Evolutionary conservation across 2,113 vertebrate genomes (phyloP).

Genomic region (Rhinichthys klamathensis): DNA sequence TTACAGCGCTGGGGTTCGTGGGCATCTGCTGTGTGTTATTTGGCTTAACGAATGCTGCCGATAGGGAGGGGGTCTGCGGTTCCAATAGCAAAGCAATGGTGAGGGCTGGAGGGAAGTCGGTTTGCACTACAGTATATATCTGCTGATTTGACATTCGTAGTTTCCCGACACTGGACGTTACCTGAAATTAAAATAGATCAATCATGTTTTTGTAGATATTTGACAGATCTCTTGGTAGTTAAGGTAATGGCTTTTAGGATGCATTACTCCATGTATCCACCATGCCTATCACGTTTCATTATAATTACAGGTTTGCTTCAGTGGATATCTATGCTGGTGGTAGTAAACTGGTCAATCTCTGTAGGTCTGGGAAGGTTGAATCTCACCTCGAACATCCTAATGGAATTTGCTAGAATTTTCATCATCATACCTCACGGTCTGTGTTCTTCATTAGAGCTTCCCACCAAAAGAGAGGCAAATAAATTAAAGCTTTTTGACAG

Average conservation of each 20-base stretch:
- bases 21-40: constrained; percentile 58
- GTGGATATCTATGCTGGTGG: not conserved
- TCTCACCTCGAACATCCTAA: not conserved
- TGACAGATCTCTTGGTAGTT: constrained; percentile 4
- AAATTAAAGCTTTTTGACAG: not conserved
- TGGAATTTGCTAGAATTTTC: not conserved
- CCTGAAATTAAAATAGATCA: constrained; percentile 22
- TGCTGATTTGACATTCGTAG: constrained; percentile 8
- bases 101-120: not conserved
- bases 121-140: not conserved
- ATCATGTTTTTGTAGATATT: not conserved
- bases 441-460: constrained; percentile 27
- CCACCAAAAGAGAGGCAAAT: not conserved
- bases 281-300: not conserved
- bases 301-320: constrained; percentile 1
- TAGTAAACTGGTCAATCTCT: not conserved
- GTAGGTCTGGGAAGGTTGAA: no score
- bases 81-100: not conserved
- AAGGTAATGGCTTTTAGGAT: not conserved
- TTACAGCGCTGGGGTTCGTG: constrained; percentile 45
- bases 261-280: not conserved
- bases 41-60: not conserved
- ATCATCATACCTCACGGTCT: not conserved
- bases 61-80: not conserved
- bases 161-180: constrained; percentile 10